Percentiles rank a stretch among this genome's conserved stretches.
phyloP scores from a whole-genome alignment of 2,113 vertebrate genomes.

The Alosa alosa region DNA sequence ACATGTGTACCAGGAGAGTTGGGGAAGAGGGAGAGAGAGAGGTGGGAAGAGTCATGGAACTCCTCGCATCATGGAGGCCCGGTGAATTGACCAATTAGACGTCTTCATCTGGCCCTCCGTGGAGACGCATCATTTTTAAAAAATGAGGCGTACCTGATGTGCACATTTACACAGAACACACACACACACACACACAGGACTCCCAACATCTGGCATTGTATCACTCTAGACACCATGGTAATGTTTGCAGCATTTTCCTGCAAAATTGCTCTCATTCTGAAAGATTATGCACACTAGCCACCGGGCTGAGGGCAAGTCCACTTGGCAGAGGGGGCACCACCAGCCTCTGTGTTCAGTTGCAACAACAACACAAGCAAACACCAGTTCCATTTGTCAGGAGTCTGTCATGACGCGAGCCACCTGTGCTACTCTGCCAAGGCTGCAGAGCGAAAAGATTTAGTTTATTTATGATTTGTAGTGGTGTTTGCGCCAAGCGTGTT shows the following conservation, averaged over 20 bases:
- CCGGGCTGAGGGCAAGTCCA: neutral
- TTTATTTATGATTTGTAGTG: neutral
- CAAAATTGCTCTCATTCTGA: slow-evolving; percentile 1
- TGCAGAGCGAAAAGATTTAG: neutral
- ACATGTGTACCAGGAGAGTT: neutral
- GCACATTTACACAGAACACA: slow-evolving; percentile 6
- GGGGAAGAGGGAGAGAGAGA: neutral
- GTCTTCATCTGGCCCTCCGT: neutral
- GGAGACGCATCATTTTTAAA: neutral
- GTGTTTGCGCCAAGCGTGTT: neutral
- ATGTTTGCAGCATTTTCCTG: neutral
- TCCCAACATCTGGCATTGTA: neutral
- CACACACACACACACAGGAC: neutral
- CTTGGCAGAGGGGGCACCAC: neutral
- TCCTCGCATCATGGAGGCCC: neutral
- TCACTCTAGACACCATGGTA: neutral
- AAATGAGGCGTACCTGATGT: slow-evolving; percentile 16
- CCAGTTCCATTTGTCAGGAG: neutral
- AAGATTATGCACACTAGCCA: neutral
- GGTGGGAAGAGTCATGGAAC: neutral
- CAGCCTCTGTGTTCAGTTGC: neutral
- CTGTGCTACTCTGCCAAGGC: neutral
- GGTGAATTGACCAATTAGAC: neutral
- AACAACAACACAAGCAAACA: neutral
- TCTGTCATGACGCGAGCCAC: neutral